Conservation (phyloP, 2,113 vertebrate species). For the Mohoua ochrocephala region DNA sequence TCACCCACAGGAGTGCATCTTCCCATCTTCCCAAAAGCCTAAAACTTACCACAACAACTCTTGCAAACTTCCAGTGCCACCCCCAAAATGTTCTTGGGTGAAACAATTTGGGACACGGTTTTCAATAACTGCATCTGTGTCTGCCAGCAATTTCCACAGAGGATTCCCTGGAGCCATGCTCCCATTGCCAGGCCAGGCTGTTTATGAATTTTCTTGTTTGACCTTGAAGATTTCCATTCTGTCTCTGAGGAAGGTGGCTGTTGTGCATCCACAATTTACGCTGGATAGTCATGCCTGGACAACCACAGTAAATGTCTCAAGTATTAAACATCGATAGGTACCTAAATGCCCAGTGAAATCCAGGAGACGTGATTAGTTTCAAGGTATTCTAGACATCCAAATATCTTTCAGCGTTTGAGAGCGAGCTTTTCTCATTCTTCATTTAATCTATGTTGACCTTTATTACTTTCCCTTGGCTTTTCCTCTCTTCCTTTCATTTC, state of each 20-base stretch:
- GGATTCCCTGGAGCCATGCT: background rate
- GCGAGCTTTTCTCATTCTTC: background rate
- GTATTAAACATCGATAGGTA: background rate
- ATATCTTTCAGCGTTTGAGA: background rate
- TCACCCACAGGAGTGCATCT: background rate
- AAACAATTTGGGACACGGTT: background rate
- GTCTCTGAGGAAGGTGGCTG: background rate
- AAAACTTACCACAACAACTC: background rate
- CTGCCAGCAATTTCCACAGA: background rate
- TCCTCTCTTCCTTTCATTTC: background rate
- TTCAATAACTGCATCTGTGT: background rate
- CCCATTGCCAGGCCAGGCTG: background rate
- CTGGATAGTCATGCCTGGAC: background rate
- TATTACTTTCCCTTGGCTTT: background rate
- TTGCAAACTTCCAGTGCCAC: background rate
- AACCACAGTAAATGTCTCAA: background rate
- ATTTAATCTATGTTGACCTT: background rate
- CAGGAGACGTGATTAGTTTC: background rate
- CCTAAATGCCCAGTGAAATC: background rate
- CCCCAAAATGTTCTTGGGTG: background rate
- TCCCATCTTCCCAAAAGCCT: background rate
- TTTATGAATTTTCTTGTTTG: background rate
- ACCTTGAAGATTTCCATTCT: background rate
- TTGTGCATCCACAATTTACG: background rate
- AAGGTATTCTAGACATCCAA: background rate